Percentiles rank a stretch among this genome's conserved stretches.
phyloP scores from a whole-genome alignment of 1,140 invertebrate species.

The Hypothenemus hampei region DNA sequence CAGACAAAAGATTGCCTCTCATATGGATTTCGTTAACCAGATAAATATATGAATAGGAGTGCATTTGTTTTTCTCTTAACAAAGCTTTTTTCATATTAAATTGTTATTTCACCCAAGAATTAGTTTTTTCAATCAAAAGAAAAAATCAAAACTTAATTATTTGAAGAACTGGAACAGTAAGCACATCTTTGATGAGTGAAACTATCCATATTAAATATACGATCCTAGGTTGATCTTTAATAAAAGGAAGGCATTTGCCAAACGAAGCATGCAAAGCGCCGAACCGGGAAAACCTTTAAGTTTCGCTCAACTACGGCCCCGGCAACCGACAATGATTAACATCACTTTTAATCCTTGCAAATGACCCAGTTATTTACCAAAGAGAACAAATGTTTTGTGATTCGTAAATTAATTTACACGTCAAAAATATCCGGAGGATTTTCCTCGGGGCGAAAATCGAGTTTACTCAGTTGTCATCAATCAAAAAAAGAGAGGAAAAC shows the following conservation, averaged over 20 bases:
- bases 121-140: too few species aligned
- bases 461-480: background rate
- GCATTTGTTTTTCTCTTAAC: too few species aligned
- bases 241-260: conserved; percentile 15
- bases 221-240: conserved; percentile 4
- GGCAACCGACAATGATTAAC: conserved; percentile 27
- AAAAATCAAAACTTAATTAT: too few species aligned
- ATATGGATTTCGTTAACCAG: too few species aligned
- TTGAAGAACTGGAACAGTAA: too few species aligned
- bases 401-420: conserved; percentile 20
- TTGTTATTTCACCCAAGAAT: too few species aligned
- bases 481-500: background rate
- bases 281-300: conserved; percentile 19
- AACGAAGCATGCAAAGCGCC: conserved; percentile 8
- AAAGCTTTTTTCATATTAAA: too few species aligned
- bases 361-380: conserved; percentile 22
- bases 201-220: too few species aligned
- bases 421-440: conserved; percentile 1
- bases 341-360: conserved; percentile 24
- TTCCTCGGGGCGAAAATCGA: too few species aligned
- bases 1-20: too few species aligned
- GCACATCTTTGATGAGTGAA: too few species aligned
- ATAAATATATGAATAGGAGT: too few species aligned
- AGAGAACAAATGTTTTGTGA: conserved; percentile 20
- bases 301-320: conserved; percentile 17